Conservation (phyloP, 2,888 invertebrate genomes). For the Microctonus aethiopoides region DNA sequence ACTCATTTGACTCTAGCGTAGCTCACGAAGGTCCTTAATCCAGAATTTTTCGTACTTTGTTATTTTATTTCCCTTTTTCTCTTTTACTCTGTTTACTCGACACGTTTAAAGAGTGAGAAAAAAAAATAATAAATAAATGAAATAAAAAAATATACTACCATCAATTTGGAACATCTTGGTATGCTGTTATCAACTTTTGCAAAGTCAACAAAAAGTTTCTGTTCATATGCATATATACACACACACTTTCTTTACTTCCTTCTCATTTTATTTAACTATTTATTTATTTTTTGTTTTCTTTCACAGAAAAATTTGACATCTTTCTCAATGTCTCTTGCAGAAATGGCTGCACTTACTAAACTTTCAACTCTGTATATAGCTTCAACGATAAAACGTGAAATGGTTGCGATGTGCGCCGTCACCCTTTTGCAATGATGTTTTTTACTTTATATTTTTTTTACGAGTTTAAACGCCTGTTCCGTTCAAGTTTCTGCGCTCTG, state of each 20-base stretch:
- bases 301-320: constrained; percentile 2
- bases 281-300: constrained; percentile 9
- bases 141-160: constrained; percentile 32
- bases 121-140: background rate
- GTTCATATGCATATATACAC: background rate
- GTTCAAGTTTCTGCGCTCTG: background rate
- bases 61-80: background rate
- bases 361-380: background rate
- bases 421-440: background rate
- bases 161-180: constrained; percentile 11
- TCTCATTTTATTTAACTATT: background rate
- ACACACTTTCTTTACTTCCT: constrained; percentile 2
- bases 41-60: constrained; percentile 2
- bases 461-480: background rate
- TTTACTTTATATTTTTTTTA: background rate
- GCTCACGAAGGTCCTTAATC: too few species aligned
- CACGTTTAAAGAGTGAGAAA: background rate
- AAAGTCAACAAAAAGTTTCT: constrained; percentile 26
- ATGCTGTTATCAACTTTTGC: constrained; percentile 32
- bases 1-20: too few species aligned
- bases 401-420: background rate
- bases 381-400: constrained; percentile 1
- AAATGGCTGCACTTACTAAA: constrained; percentile 1
- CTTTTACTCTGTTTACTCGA: background rate
- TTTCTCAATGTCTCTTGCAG: background rate